Evolutionary conservation across 2,888 invertebrate genomes (phyloP), one percentile per base, ranked within the genome.

Genomic region (Rotaria sp.): DNA sequence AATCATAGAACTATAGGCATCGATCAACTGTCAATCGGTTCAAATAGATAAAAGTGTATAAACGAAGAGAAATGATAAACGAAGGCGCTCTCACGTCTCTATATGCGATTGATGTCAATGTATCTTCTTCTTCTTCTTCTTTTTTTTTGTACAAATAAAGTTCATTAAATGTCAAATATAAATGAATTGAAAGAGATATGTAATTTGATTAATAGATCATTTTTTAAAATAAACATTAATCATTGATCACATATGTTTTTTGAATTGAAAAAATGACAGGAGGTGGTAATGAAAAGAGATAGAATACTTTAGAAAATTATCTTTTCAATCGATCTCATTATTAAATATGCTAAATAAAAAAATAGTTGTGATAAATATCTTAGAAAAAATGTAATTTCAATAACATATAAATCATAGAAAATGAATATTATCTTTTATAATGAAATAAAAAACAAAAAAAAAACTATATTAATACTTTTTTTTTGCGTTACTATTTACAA

Each of bases 11-110:
- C 35, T 67, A 35, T 18, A 35, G 15, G 67, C 67, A 67, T 67
- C 67, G 67, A 67, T 67, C 67, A 67, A 67, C 67, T 67, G 67
- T 67, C 67, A 67, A 67, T 67, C 67, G 67, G 35, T 67, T 67
- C 67, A 67, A 67, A 67, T 67, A 35, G 67, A 67, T 67, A 67
- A 35, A 67, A 21, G 26, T 55, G 26, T 8, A 55, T 55, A 55
- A 55, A 67, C 52, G 67, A 21, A 67, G 50, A 59, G 30, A 59
- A 67, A 67, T 67, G 67, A 67, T 67, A 67, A 67, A 67, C 67
- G 67, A 38, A 67, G 67, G 30, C 67, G 67, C 67, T 35, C 30
- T 67, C 35, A 67, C 21, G 8, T 24, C 35, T 30, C 18, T 67
- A 67, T 38, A 35, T 21, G 35, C 67, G 67, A 67, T 67, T 67